These are phyloP conservation scores for Cephus rjabovi DNA, from an alignment of 2,888 invertebrate species.

Conservation along the genomic window DNA sequence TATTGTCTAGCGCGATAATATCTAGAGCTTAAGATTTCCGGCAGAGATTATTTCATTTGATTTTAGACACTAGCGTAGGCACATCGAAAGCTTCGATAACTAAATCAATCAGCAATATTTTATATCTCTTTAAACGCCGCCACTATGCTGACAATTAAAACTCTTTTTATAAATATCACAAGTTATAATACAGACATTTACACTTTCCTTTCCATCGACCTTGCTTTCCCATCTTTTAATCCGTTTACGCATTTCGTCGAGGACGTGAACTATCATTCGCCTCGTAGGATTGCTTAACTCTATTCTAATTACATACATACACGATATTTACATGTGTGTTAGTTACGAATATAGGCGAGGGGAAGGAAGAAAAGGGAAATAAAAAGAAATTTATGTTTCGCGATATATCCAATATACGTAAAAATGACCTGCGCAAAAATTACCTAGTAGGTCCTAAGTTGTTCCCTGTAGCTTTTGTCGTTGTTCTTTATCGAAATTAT, in stretches of 20 bases:
- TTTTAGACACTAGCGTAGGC: slow-evolving; percentile 21
- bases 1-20: neutral
- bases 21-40: slow-evolving; percentile 13
- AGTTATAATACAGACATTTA: slow-evolving; percentile 63
- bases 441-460: neutral
- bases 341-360: slow-evolving; percentile 17
- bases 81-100: neutral
- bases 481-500: neutral
- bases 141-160: neutral
- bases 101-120: neutral
- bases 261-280: slow-evolving; percentile 2
- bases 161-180: slow-evolving; percentile 57
- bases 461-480: neutral
- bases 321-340: slow-evolving; percentile 59
- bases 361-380: slow-evolving; percentile 24
- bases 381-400: slow-evolving; percentile 3
- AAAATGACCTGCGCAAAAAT: neutral
- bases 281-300: slow-evolving; percentile 31
- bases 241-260: neutral
- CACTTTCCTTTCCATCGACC: slow-evolving; percentile 33
- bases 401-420: neutral
- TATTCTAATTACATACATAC: slow-evolving; percentile 64
- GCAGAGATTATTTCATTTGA: slow-evolving; percentile 27
- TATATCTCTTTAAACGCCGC: slow-evolving; percentile 13
- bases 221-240: neutral